Percentiles rank a stretch among this genome's conserved stretches.
Conservation (phyloP, 2,113 vertebrate genomes). For the Anolis sagrei region DNA sequence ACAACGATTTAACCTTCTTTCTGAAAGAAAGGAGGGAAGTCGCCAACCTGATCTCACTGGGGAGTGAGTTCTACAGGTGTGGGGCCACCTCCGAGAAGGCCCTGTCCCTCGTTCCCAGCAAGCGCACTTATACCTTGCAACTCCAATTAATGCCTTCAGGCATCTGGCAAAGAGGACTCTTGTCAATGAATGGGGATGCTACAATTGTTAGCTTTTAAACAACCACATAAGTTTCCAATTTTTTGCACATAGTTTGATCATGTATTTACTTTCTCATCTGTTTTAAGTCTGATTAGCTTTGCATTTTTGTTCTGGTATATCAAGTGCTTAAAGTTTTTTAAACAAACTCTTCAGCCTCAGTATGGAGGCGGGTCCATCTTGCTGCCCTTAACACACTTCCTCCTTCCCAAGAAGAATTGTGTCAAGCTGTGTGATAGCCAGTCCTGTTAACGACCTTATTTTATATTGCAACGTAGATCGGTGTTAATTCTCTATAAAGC, state of each 20-base stretch:
- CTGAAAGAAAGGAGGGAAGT: no score
- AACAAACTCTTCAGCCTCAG: no score
- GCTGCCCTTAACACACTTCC: neutral
- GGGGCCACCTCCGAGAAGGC: no score
- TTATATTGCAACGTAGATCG: no score
- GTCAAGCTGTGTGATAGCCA: rapidly evolving
- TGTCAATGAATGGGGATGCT: neutral
- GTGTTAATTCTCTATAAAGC: neutral
- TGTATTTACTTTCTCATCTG: neutral
- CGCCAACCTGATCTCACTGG: no score
- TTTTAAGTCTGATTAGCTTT: neutral
- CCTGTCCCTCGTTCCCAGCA: no score
- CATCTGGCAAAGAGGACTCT: neutral
- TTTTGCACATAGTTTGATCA: neutral
- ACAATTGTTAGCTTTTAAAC: neutral
- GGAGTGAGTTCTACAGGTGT: no score
- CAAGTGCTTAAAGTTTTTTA: no score
- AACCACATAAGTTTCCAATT: neutral
- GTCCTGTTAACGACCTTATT: neutral
- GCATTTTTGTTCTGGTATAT: neutral
- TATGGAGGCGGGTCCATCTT: neutral
- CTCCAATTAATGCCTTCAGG: neutral
- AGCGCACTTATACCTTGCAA: no score
- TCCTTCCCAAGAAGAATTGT: neutral
- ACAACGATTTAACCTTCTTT: no score